Percentiles rank a stretch among this genome's conserved stretches.
Evolutionary conservation across 2,797 vertebrate genomes (phyloP).

Genomic region (Margarornis squamiger): DNA sequence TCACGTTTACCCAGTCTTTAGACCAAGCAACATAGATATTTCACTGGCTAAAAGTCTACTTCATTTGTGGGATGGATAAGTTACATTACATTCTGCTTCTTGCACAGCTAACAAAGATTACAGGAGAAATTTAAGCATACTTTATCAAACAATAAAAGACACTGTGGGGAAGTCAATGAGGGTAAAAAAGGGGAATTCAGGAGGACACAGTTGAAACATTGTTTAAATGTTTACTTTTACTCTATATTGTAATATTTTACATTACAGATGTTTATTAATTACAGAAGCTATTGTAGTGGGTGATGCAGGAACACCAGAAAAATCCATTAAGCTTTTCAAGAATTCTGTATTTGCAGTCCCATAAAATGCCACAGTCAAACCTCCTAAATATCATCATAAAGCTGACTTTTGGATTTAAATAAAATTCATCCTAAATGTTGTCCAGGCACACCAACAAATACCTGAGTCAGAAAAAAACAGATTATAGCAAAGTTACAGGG

Average conservation of each 20-base stretch:
- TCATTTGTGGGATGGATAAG: background rate
- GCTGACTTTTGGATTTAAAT: background rate
- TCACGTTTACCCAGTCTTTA: background rate
- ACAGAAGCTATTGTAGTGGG: background rate
- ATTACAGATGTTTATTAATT: background rate
- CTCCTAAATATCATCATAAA: background rate
- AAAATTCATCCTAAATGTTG: background rate
- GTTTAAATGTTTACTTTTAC: background rate
- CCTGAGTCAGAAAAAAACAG: background rate
- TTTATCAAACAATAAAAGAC: background rate
- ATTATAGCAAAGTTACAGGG: background rate
- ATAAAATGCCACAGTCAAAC: background rate
- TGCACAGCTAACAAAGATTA: background rate
- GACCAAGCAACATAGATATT: background rate
- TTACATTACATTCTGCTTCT: background rate
- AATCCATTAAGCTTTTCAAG: background rate
- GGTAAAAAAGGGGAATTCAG: background rate
- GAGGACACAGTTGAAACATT: background rate
- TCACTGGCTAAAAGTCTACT: background rate
- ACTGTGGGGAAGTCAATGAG: background rate
- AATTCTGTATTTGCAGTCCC: background rate
- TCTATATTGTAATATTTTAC: background rate
- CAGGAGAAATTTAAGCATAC: background rate
- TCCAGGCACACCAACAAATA: background rate
- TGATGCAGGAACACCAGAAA: background rate